Conservation (phyloP, 2,113 vertebrate genomes). For the Mastomys natalensis region DNA sequence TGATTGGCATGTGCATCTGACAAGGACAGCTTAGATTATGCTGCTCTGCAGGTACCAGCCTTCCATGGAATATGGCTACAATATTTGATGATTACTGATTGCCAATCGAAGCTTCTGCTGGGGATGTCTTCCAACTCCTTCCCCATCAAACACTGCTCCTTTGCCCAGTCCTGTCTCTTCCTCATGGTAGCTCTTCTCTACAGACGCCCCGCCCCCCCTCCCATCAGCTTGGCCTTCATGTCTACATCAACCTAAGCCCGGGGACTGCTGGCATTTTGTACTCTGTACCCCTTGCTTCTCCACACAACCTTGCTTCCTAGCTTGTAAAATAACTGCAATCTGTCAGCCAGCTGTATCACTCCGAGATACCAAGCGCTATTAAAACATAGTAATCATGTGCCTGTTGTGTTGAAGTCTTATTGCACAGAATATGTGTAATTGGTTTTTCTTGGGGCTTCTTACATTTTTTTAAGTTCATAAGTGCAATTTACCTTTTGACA, state of each 20-base stretch:
- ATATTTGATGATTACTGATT: not conserved
- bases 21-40: not conserved
- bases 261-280: not conserved
- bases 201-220: not conserved
- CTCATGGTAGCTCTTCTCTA: not conserved
- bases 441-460: not conserved
- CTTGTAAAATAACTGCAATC: slow-evolving; percentile 37
- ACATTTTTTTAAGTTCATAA: slow-evolving; percentile 51
- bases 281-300: not conserved
- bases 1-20: not conserved
- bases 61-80: not conserved
- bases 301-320: not conserved
- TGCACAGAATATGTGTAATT: not conserved
- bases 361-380: not conserved
- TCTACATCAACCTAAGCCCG: not conserved
- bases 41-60: not conserved
- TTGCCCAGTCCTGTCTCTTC: not conserved
- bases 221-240: not conserved
- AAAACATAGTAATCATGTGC: not conserved
- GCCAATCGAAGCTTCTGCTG: not conserved
- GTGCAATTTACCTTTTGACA: slow-evolving; percentile 72
- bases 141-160: not conserved
- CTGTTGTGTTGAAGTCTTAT: not conserved
- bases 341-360: slow-evolving; percentile 50
- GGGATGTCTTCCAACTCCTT: not conserved